Percentiles rank a stretch among this genome's conserved stretches.
Evolutionary conservation across 2,797 vertebrate genomes (phyloP).

Genomic region (Gadopsis bispinosus): DNA sequence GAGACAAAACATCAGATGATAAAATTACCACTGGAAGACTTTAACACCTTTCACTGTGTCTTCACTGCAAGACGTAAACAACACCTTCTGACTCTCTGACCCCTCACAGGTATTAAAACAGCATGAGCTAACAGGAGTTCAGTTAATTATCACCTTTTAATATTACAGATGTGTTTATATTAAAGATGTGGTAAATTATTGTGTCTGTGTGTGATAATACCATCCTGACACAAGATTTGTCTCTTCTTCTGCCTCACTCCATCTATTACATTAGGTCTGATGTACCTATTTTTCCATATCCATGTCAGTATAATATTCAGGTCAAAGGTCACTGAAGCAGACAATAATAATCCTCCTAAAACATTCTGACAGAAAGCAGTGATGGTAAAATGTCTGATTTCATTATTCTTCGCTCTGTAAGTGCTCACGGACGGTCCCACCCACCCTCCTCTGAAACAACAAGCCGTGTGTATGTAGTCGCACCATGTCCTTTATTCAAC

Average conservation of each 20-base stretch:
- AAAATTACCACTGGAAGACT: constrained; percentile 2
- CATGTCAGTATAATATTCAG: neutral
- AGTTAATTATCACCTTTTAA: constrained; percentile 36
- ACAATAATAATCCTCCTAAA: constrained; percentile 28
- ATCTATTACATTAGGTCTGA: neutral
- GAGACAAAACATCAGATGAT: neutral
- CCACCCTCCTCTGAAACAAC: constrained; percentile 24
- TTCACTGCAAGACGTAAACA: constrained; percentile 14
- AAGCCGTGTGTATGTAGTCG: constrained; percentile 2
- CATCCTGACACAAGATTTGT: neutral
- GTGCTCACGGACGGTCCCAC: constrained; percentile 28
- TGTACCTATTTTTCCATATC: neutral
- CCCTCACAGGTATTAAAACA: neutral
- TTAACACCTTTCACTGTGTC: constrained; percentile 13
- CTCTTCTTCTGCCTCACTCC: neutral
- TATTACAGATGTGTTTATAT: neutral
- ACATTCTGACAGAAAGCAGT: constrained; percentile 45
- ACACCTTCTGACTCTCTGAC: constrained; percentile 6
- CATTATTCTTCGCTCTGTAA: constrained; percentile 50
- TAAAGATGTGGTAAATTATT: neutral
- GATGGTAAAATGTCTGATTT: constrained; percentile 40
- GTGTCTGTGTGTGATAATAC: neutral
- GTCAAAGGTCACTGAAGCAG: constrained; percentile 25
- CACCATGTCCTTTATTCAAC: constrained; percentile 47
- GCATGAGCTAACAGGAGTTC: neutral